Base-by-base conservation (phyloP, 2,888 invertebrate species). In the Hypena proboscidalis region DNA sequence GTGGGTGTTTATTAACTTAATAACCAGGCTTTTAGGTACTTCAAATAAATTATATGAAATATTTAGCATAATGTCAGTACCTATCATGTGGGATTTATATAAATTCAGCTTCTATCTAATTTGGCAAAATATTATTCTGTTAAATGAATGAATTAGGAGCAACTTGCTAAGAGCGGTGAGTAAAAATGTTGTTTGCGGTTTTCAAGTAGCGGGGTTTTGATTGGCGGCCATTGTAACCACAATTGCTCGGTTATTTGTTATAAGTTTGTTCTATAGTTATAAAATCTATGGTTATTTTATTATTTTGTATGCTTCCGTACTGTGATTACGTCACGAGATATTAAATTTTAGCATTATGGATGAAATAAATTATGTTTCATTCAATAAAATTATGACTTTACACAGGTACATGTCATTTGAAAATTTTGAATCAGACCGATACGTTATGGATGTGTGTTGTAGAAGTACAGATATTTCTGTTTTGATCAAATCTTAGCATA, bases 151-250 rank as follows among this genome's bases (percentile, higher is more conserved):
- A 25, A 46, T 58, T 44, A 25, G 15, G 34, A 36, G 31, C 30
- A 36, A 29, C 30, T 57, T 33, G 32, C 37, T 33, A 22, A 27
- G 21, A 22, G 30, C 40, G 46, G 46, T 29, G 47, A 46, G 55
- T 53, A 70, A 55, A 70, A 64, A 63, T 49, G 43, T 70, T 72
- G 75, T 74, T 73, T 66, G 69, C 46, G 56, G 61, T 58, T 46
- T 40, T 40, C 39, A 68, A 67, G 63, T 67, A 64, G 53, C 58
- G 34, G 66, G 74, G 71, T 75, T 79, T 73, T 75, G 78, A 80
- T 80, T 74, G 65, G 65, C 58, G 44, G 39, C 58, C 49, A 67
- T 78, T 77, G 77, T 74, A 64, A 62, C 53, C 51, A 52, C 46
- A 42, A 53, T 58, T 50, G 71, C 65, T 31, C 46, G 43, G 54